phyloP scores from a whole-genome alignment of 2,797 vertebrate genomes.

The Rachycentron canadum region DNA sequence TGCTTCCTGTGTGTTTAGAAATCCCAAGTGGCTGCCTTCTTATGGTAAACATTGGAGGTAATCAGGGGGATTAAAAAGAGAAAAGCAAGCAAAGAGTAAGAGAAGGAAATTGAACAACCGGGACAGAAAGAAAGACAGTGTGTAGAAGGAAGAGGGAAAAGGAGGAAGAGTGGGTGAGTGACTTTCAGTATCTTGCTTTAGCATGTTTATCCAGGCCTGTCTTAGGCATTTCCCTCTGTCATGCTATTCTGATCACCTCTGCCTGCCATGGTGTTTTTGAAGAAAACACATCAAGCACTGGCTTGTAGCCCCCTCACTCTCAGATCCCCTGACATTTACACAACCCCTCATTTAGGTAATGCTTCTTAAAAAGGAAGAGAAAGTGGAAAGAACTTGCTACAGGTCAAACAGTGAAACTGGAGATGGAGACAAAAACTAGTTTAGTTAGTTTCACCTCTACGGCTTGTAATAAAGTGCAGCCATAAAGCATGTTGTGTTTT shows the following conservation, averaged over 20 bases:
- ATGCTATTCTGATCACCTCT: conserved; percentile 61
- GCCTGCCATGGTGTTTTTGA: conserved; percentile 38
- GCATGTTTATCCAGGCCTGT: conserved; percentile 77
- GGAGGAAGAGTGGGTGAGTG: conserved; percentile 53
- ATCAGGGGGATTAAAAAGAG: conserved; percentile 45
- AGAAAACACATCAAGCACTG: conserved; percentile 51
- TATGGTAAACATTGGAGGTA: conserved; percentile 58
- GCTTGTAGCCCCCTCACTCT: conserved; percentile 53
- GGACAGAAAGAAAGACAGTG: conserved; percentile 8
- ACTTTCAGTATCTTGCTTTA: conserved; percentile 79
- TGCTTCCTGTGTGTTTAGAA: conserved; percentile 47
- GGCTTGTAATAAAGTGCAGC: background rate
- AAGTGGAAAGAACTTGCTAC: conserved; percentile 1
- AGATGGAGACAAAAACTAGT: background rate
- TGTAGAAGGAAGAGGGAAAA: conserved; percentile 26
- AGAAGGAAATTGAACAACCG: conserved; percentile 30
- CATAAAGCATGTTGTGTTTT: background rate
- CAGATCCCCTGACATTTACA: conserved; percentile 60
- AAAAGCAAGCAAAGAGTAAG: conserved; percentile 15
- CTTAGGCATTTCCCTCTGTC: conserved; percentile 67
- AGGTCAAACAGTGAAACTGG: conserved; percentile 14
- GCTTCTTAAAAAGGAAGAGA: conserved; percentile 12
- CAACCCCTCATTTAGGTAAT: conserved; percentile 45
- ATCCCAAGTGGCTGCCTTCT: conserved; percentile 58
- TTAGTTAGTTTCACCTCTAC: background rate